These are phyloP conservation scores for Salminus brasiliensis DNA, from an alignment of 2,113 vertebrate species.

Conservation along the genomic window DNA sequence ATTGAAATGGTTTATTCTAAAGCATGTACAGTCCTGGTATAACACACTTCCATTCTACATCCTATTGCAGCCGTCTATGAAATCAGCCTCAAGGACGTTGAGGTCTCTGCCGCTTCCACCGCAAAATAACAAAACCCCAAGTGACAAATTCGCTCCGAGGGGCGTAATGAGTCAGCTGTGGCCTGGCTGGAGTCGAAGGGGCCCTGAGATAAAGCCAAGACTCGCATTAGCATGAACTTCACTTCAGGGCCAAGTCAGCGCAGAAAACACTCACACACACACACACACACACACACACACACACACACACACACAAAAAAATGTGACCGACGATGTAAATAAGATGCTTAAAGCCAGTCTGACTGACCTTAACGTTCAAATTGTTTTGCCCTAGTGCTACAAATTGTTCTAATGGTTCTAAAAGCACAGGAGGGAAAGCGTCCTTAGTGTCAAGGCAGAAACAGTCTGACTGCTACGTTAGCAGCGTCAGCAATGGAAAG, in stretches of 20 bases:
- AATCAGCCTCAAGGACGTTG: conserved; percentile 27
- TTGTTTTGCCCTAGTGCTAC: neutral
- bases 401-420: conserved; percentile 5
- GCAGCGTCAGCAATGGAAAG: neutral
- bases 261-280: neutral
- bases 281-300: neutral
- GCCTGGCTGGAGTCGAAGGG: conserved; percentile 25
- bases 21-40: too few relatives aligned
- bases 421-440: neutral
- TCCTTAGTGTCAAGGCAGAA: neutral
- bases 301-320: neutral
- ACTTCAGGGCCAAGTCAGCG: neutral
- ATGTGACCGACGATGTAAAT: conserved; percentile 2
- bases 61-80: too few relatives aligned
- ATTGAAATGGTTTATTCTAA: too few relatives aligned
- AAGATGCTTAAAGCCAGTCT: neutral
- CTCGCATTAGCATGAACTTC: conserved; percentile 24
- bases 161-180: conserved; percentile 34
- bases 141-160: conserved; percentile 47
- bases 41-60: too few relatives aligned
- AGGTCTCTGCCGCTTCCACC: conserved; percentile 7
- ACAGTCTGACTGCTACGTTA: neutral
- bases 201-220: conserved; percentile 23
- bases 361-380: neutral
- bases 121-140: conserved; percentile 43